phyloP scores from a whole-genome alignment of 2,888 invertebrate species.

The Drosophila siamana region DNA sequence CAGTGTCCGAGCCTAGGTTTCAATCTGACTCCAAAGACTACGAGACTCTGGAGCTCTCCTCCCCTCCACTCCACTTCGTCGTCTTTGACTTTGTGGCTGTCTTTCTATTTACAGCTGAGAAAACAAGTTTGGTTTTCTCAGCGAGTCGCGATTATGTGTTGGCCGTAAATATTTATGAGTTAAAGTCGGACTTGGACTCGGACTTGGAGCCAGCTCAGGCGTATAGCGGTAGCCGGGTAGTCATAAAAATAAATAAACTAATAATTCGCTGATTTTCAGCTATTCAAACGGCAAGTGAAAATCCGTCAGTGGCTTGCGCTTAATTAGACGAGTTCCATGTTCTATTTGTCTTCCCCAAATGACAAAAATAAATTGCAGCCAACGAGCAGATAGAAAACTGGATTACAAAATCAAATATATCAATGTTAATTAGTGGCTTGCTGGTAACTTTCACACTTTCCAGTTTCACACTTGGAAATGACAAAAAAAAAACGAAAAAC shows the following conservation, averaged over 20 bases:
- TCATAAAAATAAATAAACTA: conserved; percentile 64
- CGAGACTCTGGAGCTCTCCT: too few species aligned
- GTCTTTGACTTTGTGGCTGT: conserved; percentile 4
- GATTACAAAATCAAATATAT: conserved; percentile 61
- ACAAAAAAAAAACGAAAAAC: conserved; percentile 46
- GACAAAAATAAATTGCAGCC: conserved; percentile 9
- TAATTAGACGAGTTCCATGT: conserved; percentile 68
- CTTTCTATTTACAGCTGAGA: conserved; percentile 60
- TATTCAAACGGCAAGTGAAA: conserved; percentile 57
- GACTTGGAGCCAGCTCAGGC: conserved; percentile 48
- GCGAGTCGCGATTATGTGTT: conserved; percentile 55
- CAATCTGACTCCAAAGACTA: conserved; percentile 3
- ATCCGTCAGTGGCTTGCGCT: conserved; percentile 31
- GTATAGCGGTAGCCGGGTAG: conserved; percentile 52
- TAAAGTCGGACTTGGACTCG: conserved; percentile 33
- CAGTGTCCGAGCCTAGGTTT: conserved; percentile 9
- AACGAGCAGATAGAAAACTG: conserved; percentile 23
- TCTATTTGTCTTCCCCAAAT: conserved; percentile 58
- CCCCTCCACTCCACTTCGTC: too few species aligned
- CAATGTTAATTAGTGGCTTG: conserved; percentile 65
- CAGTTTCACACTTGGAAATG: conserved; percentile 70
- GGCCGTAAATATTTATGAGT: conserved; percentile 73
- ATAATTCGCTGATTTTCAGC: conserved; percentile 70
- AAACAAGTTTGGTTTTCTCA: conserved; percentile 69
- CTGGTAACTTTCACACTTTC: conserved; percentile 74